Evolutionary conservation across 2,888 invertebrate genomes (phyloP).

Genomic region (Pelosia muscerda): DNA sequence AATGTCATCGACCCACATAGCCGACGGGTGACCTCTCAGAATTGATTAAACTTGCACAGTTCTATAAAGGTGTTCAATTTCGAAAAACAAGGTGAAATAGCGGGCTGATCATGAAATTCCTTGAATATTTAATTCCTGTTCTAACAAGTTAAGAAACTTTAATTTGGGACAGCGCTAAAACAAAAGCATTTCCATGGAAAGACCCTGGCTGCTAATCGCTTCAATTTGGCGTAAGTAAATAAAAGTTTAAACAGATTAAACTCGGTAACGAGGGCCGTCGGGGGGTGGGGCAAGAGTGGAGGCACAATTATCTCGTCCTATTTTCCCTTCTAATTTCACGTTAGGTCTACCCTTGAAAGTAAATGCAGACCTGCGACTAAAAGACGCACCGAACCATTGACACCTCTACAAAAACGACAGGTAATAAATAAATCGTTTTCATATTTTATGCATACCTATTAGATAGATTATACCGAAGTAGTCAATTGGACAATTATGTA

Average conservation of each 20-base stretch:
- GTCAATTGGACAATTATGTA: too few relatives aligned
- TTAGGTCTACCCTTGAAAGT: conserved; percentile 67
- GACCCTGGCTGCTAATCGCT: conserved; percentile 73
- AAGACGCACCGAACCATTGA: conserved; percentile 20
- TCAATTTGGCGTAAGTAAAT: conserved; percentile 81
- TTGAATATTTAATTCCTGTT: conserved; percentile 40
- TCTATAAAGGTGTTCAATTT: conserved; percentile 55
- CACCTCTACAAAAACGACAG: background rate
- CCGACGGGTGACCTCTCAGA: conserved; percentile 44
- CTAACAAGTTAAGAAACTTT: conserved; percentile 53
- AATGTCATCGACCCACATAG: conserved; percentile 50
- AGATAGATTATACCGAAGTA: too few relatives aligned
- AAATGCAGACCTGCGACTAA: conserved; percentile 57
- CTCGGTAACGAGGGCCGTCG: conserved; percentile 72
- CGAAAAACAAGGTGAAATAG: conserved; percentile 36
- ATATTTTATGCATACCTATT: too few relatives aligned
- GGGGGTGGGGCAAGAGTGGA: conserved; percentile 55
- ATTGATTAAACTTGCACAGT: conserved; percentile 52
- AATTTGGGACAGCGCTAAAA: conserved; percentile 60
- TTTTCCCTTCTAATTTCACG: conserved; percentile 83
- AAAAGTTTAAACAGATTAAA: conserved; percentile 86
- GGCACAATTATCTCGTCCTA: conserved; percentile 84
- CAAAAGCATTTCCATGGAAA: conserved; percentile 60
- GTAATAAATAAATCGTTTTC: background rate
- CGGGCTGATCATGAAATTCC: conserved; percentile 39